Base-by-base conservation (phyloP, 1,140 invertebrate species). In the Phthorimaea operculella region DNA sequence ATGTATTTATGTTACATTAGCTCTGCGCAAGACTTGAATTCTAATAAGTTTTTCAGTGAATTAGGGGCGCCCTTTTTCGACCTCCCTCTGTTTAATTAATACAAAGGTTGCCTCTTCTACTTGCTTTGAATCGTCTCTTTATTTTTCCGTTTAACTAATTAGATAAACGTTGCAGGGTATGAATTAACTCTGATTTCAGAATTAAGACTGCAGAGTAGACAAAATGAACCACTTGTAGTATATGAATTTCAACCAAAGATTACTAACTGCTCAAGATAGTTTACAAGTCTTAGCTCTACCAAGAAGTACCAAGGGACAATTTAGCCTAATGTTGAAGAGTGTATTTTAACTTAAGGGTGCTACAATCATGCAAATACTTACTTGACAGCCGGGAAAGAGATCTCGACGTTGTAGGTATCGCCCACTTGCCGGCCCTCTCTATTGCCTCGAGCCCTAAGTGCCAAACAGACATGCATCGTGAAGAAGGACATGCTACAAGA, bases 311-410 rank as follows among this genome's bases (percentile, higher is more conserved):
- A 28, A 28, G 21, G 2, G 2, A 44, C 6, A 16, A 44, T 45
- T 4, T 47, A 54, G 14, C 10, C 17, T 50, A 9, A 42, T 42
- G 2, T 42, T 1, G 39, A 1, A 34, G 70, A 28, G 21, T 28
- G 21, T 28, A 28, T 4, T 39, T 12, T 39, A 39, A 39, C 36
- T 39, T 5, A 3, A 55, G 52, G 58, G 70, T 70, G 70, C 67
- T 59, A 61, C 45, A 47, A 16, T 21, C 70, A 72, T 77, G 70
- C 64, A 64, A 62, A 10, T 50, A 90, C 93, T 94, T 92, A 96
- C 94, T 94, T 95, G 87, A 95, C 90, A 67, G 94, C 92, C 70
- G 94, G 94, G 90, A 96, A 97, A 72, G 92, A 90, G 76, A 97
- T 93, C 87, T 95, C 92, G 74, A 97, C 90, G 86, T 90, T 92